Evolutionary conservation across 2,797 vertebrate genomes (phyloP), one percentile per base, ranked within the genome.

Genomic region (Alectoris magna): DNA sequence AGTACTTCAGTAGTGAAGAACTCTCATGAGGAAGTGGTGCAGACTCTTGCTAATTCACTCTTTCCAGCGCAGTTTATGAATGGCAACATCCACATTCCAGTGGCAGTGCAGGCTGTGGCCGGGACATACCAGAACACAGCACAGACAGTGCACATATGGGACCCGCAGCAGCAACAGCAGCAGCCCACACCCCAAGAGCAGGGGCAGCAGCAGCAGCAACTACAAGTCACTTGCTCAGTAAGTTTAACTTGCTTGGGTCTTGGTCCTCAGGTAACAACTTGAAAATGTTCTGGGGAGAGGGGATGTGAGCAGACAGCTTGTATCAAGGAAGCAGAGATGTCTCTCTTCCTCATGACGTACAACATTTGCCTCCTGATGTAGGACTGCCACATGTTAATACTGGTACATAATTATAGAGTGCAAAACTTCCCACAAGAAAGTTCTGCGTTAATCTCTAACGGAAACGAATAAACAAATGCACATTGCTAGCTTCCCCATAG

Each of bases 11-110:
- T 97, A 44, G 98, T 98, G 90, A 99, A 98, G 89, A 98, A 98
- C 60, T 98, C 98, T 72, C 99, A 99, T 9, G 99, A 99, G 96
- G 99, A 99, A 97, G 99, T 99, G 92, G 98, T 99, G 96, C 99
- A 99, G 97, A 98, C 99, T 96, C 97, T 98, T 93, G 98, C 99
- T 93, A 99, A 99, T 97, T 98, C 99, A 6, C 98, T 99, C 90
- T 99, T 99, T 96, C 98, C 99, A 46, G 98, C 99, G 11, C 99
- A 99, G 97, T 98, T 99, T 95, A 99, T 99, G 99, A 99, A 99
- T 93, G 99, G 99, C 92, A 99, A 99, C 98, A 99, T 99, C 97
- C 99, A 99, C 98, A 99, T 99, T 98, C 99, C 99, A 39, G 99
- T 99, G 93, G 98, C 99, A 31, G 99, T 99, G 84, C 99, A 99